Evolutionary conservation across 1,140 invertebrate genomes (phyloP).

Genomic region (Luehdorfia chinensis): DNA sequence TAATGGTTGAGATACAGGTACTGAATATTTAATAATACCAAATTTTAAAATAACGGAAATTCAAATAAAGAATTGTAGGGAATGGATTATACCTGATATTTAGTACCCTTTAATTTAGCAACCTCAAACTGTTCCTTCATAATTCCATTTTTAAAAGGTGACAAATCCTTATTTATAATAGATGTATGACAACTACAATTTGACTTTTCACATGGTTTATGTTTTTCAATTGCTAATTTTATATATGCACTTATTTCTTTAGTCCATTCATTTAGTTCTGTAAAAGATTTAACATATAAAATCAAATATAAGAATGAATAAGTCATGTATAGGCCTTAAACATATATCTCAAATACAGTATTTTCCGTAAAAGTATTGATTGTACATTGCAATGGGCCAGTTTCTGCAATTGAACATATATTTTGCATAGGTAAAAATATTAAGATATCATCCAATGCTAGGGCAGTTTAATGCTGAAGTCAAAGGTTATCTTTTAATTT

Average conservation of each 20-base stretch:
- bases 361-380: too few relatives aligned
- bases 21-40: too few relatives aligned
- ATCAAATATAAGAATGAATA: too few relatives aligned
- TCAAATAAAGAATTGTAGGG: too few relatives aligned
- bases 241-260: slow-evolving; percentile 58
- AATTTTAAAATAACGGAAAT: too few relatives aligned
- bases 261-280: slow-evolving; percentile 63
- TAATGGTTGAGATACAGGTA: too few relatives aligned
- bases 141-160: slow-evolving; percentile 83
- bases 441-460: background rate
- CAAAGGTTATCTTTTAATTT: too few relatives aligned
- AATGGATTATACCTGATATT: slow-evolving; percentile 92
- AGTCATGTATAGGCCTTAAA: too few relatives aligned
- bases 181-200: slow-evolving; percentile 81
- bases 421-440: too few relatives aligned
- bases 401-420: too few relatives aligned
- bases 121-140: slow-evolving; percentile 80
- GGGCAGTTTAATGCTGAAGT: background rate
- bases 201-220: slow-evolving; percentile 62
- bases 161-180: slow-evolving; percentile 84
- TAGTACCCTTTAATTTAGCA: slow-evolving; percentile 81
- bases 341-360: too few relatives aligned
- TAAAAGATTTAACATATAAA: slow-evolving; percentile 25
- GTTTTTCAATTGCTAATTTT: slow-evolving; percentile 51
- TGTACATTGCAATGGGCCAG: too few relatives aligned